Base-by-base conservation (phyloP, 2,888 invertebrate genomes). In the Diabrotica balteata region DNA sequence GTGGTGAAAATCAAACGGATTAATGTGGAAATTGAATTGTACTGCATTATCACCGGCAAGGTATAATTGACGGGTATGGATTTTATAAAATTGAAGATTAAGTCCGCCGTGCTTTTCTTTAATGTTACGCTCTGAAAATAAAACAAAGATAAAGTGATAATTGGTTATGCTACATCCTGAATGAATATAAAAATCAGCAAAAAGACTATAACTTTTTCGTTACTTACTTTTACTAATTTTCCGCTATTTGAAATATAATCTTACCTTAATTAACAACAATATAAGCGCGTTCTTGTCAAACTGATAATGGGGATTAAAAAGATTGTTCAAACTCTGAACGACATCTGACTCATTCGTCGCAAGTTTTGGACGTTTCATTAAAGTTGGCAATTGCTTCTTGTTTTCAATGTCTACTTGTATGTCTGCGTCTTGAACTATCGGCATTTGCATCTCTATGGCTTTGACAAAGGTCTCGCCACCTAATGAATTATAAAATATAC, bases 381-480 rank as follows among this genome's bases (percentile, higher is more conserved):
- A 57, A 22, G 67, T 50, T 5, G 79, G 79, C 65, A 82, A 70
- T 42, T 70, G 62, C 67, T 79, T 81, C 67, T 80, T 82, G 9
- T 69, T 72, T 43, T 78, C 78, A 5, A 80, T 72, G 64, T 78
- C 73, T 45, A 81, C 74, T 45, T 79, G 73, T 57, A 81, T 74
- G 47, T 83, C 81, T 46, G 75, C 77, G 68, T 82, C 84, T 53
- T 85, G 86, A 63, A 85, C 71, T 6, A 72, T 63, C 0, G 89
- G 89, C 54, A 89, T 90, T 76, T 89, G 87, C 75, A 93, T 86
- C 51, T 91, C 89, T 11, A 94, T 87, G 9, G 93, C 90, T 75
- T 91, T 88, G 44, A 93, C 92, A 81, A 97, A 96, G 73, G 91
- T 91, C 66, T 92, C 88, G 0, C 97, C 97, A 17, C 96, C 96